Percentiles rank a stretch among this genome's conserved stretches.
Conservation (phyloP, 2,113 vertebrate species). For the Embiotoca jacksoni region DNA sequence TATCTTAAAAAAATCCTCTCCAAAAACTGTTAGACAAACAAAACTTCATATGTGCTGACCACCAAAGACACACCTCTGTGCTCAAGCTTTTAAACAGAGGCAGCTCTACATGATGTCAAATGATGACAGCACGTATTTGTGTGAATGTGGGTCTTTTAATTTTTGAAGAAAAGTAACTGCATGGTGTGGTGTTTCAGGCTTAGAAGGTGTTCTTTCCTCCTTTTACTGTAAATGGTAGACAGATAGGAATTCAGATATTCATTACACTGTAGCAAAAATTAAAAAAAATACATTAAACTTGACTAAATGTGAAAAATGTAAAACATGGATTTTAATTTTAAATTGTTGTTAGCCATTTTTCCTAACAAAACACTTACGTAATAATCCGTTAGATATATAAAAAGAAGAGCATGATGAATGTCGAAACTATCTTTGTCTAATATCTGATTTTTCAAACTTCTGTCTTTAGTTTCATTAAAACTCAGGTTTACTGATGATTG, state of each 20-base stretch:
- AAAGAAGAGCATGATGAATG: neutral
- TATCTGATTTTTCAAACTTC: slow-evolving; percentile 32
- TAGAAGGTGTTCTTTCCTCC: slow-evolving; percentile 7
- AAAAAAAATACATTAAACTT: neutral
- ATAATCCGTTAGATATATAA: neutral
- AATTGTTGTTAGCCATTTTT: neutral
- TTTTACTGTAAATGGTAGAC: neutral
- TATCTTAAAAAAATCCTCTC: neutral
- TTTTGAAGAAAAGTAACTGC: slow-evolving; percentile 15
- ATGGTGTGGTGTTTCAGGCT: neutral
- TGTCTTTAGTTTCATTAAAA: slow-evolving; percentile 50
- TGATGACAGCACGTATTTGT: slow-evolving; percentile 11
- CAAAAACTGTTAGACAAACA: neutral
- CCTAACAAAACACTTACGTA: neutral
- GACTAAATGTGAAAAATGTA: neutral
- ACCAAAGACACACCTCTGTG: neutral
- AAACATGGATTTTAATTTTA: neutral
- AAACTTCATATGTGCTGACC: slow-evolving; percentile 1
- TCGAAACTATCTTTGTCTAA: neutral
- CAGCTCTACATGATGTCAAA: neutral
- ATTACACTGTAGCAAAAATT: neutral
- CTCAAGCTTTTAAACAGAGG: slow-evolving; percentile 8
- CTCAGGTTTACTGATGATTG: neutral
- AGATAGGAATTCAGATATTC: neutral
- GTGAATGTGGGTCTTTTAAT: slow-evolving; percentile 4